Evolutionary conservation across 1,140 invertebrate genomes (phyloP), one percentile per base, ranked within the genome.

Genomic region (Pectinophora gossypiella): DNA sequence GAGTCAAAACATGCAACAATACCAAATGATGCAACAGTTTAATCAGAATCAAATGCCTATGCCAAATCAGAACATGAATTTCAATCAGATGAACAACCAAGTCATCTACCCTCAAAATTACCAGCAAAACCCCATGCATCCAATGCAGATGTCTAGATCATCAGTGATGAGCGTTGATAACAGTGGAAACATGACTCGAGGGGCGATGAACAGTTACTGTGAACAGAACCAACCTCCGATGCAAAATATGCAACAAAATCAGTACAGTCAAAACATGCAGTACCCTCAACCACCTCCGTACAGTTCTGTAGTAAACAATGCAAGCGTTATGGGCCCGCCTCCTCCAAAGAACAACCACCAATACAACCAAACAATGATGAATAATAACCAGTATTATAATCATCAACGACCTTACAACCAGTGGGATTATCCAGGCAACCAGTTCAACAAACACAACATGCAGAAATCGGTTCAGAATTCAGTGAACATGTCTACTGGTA

Each of bases 71-170:
- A 73, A 74, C 22, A 69, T 20, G 5, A 19, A 19, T 19, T 21
- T 20, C 12, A 19, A 19, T 9, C 18, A 21, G 3, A 44, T 79
- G 62, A 78, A 71, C 38, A 81, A 79, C 18, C 78, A 84, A 43
- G 73, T 76, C 57, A 58, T 87, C 50, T 89, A 90, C 16, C 89
- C 83, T 27, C 89, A 85, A 35, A 84, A 87, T 48, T 77, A 85
- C 10, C 48, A 64, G 0, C 89, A 85, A 51, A 89, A 71, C 48
- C 88, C 85, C 23, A 73, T 85, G 43, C 81, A 87, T 66, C 74
- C 71, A 9, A 61, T 80, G 66, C 80, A 86, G 56, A 78, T 83
- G 69, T 86, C 83, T 0, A 69, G 78, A 23, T 84, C 80, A 0
- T 86, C 83, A 0, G 57, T 79, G 20, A 86, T 86, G 83, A 86